These are phyloP conservation scores for Anarsia innoxiella DNA, from an alignment of 2,888 invertebrate species.

Conservation along the genomic window DNA sequence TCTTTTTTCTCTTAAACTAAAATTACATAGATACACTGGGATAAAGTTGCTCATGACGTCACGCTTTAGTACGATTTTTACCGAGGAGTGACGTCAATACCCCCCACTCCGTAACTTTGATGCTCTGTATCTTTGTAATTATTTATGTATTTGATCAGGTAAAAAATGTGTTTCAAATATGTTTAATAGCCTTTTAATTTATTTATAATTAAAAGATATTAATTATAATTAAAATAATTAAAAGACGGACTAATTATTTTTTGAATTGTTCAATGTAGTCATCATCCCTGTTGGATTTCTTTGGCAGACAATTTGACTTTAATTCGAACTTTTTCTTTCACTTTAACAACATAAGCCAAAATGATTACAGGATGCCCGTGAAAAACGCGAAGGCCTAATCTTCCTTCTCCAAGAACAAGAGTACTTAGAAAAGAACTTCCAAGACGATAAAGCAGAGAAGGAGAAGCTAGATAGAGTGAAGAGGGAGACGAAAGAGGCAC, in stretches of 20 bases:
- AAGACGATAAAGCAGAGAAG: conserved; percentile 42
- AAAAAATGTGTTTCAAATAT: too few species aligned
- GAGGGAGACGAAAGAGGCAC: background rate
- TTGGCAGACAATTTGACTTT: background rate
- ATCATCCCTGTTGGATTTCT: background rate
- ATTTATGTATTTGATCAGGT: too few species aligned
- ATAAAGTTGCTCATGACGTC: too few species aligned
- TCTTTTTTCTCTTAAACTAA: too few species aligned
- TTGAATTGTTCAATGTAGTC: background rate
- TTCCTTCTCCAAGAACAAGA: conserved; percentile 67
- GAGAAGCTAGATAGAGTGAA: conserved; percentile 34
- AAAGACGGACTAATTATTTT: background rate
- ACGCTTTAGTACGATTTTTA: too few species aligned
- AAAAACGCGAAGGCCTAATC: conserved; percentile 58
- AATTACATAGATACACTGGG: too few species aligned
- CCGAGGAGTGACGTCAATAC: too few species aligned
- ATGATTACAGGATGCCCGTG: conserved; percentile 32
- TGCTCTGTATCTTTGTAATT: too few species aligned
- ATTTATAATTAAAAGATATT: too few species aligned
- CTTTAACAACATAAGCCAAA: background rate
- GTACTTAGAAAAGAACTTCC: conserved; percentile 55
- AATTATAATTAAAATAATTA: background rate
- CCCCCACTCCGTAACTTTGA: too few species aligned
- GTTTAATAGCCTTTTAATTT: too few species aligned
- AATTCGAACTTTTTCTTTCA: background rate